Conservation (phyloP, 2,113 vertebrate species). For the Zosterops hypoxanthus region DNA sequence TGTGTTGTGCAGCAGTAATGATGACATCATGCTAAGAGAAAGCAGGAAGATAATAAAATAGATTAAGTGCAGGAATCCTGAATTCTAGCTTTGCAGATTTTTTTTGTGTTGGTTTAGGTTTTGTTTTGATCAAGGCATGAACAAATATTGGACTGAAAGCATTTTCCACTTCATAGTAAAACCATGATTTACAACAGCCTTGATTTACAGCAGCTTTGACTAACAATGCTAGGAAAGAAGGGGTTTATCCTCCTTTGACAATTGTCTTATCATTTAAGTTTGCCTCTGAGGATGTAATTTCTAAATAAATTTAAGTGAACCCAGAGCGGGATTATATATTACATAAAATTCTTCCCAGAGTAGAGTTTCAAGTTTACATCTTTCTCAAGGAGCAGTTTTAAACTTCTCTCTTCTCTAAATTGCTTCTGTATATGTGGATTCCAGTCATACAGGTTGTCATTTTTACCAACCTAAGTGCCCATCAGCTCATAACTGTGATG, state of each 20-base stretch:
- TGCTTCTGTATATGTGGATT: neutral
- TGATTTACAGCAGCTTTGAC: neutral
- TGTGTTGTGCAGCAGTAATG: neutral
- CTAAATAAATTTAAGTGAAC: neutral
- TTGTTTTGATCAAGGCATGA: neutral
- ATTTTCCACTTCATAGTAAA: neutral
- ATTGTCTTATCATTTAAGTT: neutral
- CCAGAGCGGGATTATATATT: neutral
- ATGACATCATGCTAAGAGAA: neutral
- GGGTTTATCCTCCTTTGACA: neutral
- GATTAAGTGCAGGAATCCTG: neutral
- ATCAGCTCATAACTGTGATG: too few species aligned
- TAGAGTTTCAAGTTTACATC: neutral
- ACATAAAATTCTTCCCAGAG: neutral
- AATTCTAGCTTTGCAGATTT: neutral
- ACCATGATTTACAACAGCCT: neutral
- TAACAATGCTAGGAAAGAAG: neutral
- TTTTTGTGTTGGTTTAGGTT: neutral
- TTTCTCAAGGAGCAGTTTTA: neutral
- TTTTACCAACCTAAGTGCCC: neutral
- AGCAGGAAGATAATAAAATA: neutral
- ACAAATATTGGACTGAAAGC: neutral
- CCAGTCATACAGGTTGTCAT: neutral
- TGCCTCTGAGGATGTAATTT: neutral
- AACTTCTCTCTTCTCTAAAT: neutral